These are phyloP conservation scores for Contarinia nasturtii DNA, from an alignment of 1,140 invertebrate species.

Conservation along the genomic window DNA sequence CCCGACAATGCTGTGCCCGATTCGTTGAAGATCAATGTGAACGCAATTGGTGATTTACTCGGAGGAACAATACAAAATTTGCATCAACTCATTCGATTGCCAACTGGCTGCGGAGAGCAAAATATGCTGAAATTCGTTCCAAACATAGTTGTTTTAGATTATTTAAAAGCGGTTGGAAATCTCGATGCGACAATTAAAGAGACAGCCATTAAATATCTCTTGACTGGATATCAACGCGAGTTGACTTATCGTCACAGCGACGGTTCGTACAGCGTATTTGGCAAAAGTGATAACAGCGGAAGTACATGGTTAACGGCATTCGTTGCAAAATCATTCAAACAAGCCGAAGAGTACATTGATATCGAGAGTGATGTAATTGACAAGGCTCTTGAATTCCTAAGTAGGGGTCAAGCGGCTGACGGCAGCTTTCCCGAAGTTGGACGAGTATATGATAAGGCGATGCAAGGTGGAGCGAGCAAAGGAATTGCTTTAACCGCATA, in stretches of 20 bases:
- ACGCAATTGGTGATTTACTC: conserved; percentile 55
- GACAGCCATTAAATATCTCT: conserved; percentile 56
- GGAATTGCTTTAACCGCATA: conserved; percentile 62
- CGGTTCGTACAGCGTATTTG: conserved; percentile 91
- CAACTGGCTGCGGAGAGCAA: conserved; percentile 86
- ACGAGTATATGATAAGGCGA: conserved; percentile 47
- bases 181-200: conserved; percentile 35
- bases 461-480: conserved; percentile 44
- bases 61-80: conserved; percentile 59
- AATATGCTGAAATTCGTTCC: conserved; percentile 89
- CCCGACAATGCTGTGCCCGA: conserved; percentile 48
- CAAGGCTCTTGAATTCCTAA: conserved; percentile 61
- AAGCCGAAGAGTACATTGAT: conserved; percentile 59
- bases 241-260: conserved; percentile 74
- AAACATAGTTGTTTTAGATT: conserved; percentile 70
- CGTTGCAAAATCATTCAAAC: conserved; percentile 65
- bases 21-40: conserved; percentile 50
- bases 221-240: conserved; percentile 81
- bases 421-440: conserved; percentile 73
- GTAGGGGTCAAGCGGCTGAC: conserved; percentile 49
- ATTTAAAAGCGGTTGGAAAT: conserved; percentile 27
- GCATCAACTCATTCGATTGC: conserved; percentile 58
- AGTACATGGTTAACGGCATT: conserved; percentile 90
- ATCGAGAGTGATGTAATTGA: conserved; percentile 55
- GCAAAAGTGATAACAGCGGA: conserved; percentile 50